A percentile compares a stretch with the other conserved stretches of the same genome.
phyloP scores from a whole-genome alignment of 2,888 invertebrate species.

The Drosophila melanosoma region DNA sequence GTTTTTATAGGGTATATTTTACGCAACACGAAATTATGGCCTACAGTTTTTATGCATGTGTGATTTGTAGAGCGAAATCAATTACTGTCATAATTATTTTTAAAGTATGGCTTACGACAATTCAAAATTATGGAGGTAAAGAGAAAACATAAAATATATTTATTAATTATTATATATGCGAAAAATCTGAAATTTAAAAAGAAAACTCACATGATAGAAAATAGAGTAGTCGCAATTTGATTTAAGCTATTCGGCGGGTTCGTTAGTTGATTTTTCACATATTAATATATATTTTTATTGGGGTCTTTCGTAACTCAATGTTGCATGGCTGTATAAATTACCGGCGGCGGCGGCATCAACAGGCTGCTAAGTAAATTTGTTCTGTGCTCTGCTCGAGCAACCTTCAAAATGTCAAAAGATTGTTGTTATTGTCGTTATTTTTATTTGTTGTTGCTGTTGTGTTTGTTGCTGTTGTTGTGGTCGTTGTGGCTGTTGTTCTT shows the following conservation, averaged over 20 bases:
- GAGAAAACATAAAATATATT: background rate
- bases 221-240: background rate
- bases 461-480: slow-evolving; percentile 12
- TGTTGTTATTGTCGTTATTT: slow-evolving; percentile 27
- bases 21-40: background rate
- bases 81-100: background rate
- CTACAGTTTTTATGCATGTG: background rate
- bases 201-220: background rate
- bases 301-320: background rate
- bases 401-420: slow-evolving; percentile 73
- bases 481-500: slow-evolving; percentile 19
- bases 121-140: background rate
- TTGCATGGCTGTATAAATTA: slow-evolving; percentile 61
- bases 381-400: slow-evolving; percentile 34
- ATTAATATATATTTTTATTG: slow-evolving; percentile 49
- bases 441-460: background rate
- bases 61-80: background rate
- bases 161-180: background rate
- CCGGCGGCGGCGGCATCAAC: slow-evolving; percentile 36
- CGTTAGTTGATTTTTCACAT: slow-evolving; percentile 39
- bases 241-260: background rate
- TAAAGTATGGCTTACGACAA: too few species aligned
- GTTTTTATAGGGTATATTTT: background rate
- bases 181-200: accelerated
- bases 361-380: slow-evolving; percentile 46